Evolutionary conservation across 2,888 invertebrate genomes (phyloP).

Genomic region (Halocaridina rubra): DNA sequence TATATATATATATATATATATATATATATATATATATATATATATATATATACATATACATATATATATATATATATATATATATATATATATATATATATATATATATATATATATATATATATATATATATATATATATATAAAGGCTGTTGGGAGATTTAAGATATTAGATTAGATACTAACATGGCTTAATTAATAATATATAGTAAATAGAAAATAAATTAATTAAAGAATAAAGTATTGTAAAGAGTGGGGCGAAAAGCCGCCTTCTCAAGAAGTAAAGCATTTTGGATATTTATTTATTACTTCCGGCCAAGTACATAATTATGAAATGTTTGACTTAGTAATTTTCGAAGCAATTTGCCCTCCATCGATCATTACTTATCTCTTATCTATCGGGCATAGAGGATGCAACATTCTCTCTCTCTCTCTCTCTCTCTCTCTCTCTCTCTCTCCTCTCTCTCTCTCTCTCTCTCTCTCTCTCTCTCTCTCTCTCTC

Average conservation of each 20-base stretch:
- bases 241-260: too few relatives aligned
- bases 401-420: too few relatives aligned
- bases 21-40: slow-evolving; percentile 15
- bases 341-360: background rate
- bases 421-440: background rate
- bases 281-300: too few relatives aligned
- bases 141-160: background rate
- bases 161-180: too few relatives aligned
- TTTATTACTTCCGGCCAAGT: too few relatives aligned
- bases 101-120: background rate
- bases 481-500: background rate
- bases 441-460: background rate
- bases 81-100: slow-evolving; percentile 1
- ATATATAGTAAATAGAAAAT: too few relatives aligned
- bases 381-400: too few relatives aligned
- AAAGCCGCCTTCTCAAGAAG: too few relatives aligned
- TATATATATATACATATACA: slow-evolving; percentile 11
- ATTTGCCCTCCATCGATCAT: background rate
- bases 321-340: background rate
- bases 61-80: slow-evolving; percentile 14
- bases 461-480: background rate
- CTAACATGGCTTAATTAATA: too few relatives aligned
- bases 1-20: slow-evolving; percentile 18
- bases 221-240: too few relatives aligned
- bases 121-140: slow-evolving; percentile 1